These are phyloP conservation scores for Drosophila takahashii DNA, from an alignment of 1,140 invertebrate genomes.

Conservation along the genomic window DNA sequence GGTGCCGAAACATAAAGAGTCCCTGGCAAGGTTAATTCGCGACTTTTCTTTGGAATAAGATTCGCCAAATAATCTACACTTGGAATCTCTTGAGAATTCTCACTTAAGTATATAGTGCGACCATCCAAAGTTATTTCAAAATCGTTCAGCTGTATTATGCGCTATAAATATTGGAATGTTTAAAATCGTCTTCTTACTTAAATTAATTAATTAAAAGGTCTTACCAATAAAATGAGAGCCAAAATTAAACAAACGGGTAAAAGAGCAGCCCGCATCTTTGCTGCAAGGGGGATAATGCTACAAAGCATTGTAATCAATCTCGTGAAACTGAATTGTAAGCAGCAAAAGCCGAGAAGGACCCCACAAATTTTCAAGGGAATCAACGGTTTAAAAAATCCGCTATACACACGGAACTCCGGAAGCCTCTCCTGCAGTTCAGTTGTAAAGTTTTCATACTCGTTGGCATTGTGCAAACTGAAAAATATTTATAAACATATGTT, in stretches of 20 bases:
- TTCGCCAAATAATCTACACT: background rate
- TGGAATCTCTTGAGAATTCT: background rate
- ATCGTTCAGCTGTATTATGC: background rate
- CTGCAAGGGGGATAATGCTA: background rate
- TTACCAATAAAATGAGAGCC: background rate
- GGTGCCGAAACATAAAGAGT: background rate
- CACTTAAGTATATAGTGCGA: background rate
- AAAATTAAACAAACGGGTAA: background rate
- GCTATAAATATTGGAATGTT: background rate
- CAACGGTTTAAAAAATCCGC: background rate
- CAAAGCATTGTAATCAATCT: background rate
- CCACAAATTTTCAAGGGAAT: background rate
- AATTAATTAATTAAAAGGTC: background rate
- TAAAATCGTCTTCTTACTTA: no score
- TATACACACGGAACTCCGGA: background rate
- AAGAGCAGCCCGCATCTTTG: no score
- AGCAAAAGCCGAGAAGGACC: background rate
- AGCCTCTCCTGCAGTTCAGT: background rate
- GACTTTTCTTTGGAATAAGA: background rate
- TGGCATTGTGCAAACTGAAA: background rate
- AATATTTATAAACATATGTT: no score
- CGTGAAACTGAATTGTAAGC: background rate
- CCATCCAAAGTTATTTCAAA: slow-evolving; percentile 7
- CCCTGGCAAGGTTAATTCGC: background rate
- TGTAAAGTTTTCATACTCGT: background rate